These are phyloP conservation scores for Peromyscus melanophrys DNA, from an alignment of 2,797 vertebrate genomes.

Conservation along the genomic window DNA sequence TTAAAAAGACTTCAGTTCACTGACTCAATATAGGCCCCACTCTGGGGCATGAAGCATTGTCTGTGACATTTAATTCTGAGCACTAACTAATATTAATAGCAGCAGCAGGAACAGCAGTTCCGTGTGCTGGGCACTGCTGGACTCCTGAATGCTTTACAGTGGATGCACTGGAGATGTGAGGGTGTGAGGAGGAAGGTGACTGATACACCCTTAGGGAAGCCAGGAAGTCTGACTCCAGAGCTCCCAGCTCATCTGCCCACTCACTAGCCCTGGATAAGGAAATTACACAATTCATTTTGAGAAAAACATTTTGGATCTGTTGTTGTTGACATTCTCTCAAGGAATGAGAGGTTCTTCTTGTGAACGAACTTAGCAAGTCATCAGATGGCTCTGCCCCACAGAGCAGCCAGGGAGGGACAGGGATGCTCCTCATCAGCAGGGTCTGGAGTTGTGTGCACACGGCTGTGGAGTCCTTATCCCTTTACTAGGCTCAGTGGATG, in stretches of 20 bases:
- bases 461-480: not conserved
- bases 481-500: fast-evolving
- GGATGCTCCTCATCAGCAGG: too few relatives aligned
- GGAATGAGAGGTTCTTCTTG: not conserved
- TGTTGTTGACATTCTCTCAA: not conserved
- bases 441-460: too few relatives aligned
- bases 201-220: not conserved
- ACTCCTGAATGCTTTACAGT: fast-evolving
- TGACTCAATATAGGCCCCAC: not conserved
- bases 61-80: not conserved
- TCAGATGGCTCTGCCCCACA: not conserved
- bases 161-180: not conserved
- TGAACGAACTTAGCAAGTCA: not conserved
- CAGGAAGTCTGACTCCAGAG: not conserved
- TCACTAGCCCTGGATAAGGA: fast-evolving
- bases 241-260: not conserved
- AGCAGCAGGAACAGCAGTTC: too few relatives aligned
- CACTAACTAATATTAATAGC: too few relatives aligned
- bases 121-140: fast-evolving
- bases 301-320: not conserved
- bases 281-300: not conserved
- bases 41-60: not conserved
- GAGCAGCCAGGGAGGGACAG: fast-evolving
- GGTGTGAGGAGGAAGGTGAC: fast-evolving
- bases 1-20: not conserved